phyloP scores from a whole-genome alignment of 2,888 invertebrate species.

The Hirtodrosophila alboralis region DNA sequence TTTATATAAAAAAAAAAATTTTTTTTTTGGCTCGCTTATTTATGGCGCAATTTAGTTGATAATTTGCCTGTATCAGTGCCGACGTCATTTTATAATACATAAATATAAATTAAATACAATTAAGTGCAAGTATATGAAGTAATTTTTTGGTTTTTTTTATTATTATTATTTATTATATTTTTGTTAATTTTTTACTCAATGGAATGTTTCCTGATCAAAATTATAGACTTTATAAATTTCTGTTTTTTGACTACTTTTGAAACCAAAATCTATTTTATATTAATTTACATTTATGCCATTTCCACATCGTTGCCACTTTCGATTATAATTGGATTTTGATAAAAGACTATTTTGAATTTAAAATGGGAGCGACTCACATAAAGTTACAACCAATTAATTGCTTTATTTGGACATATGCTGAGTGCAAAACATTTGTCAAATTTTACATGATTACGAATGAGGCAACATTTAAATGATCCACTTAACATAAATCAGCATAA shows the following conservation, averaged over 20 bases:
- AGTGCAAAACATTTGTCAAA: conserved; percentile 57
- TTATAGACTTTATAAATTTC: no score
- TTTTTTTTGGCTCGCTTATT: conserved; percentile 52
- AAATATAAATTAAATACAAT: conserved; percentile 47
- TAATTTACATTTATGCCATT: no score
- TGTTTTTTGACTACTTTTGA: no score
- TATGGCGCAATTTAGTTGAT: conserved; percentile 60
- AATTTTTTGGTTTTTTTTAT: conserved; percentile 4
- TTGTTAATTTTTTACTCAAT: no score
- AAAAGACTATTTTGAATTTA: neutral
- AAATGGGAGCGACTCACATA: neutral
- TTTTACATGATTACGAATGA: conserved; percentile 35
- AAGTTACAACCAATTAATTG: conserved; percentile 41
- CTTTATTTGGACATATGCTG: conserved; percentile 37
- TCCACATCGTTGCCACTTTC: no score
- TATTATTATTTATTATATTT: no score
- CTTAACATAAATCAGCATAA: conserved; percentile 36
- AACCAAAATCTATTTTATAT: no score
- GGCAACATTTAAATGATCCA: conserved; percentile 31
- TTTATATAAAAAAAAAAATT: conserved; percentile 22
- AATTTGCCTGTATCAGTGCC: conserved; percentile 58
- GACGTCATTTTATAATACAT: conserved; percentile 56
- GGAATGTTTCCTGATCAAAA: no score
- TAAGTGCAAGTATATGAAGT: conserved; percentile 40
- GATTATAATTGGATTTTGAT: conserved; percentile 8